Evolutionary conservation across 2,797 vertebrate species (phyloP).

Genomic region (Anas capensis): DNA sequence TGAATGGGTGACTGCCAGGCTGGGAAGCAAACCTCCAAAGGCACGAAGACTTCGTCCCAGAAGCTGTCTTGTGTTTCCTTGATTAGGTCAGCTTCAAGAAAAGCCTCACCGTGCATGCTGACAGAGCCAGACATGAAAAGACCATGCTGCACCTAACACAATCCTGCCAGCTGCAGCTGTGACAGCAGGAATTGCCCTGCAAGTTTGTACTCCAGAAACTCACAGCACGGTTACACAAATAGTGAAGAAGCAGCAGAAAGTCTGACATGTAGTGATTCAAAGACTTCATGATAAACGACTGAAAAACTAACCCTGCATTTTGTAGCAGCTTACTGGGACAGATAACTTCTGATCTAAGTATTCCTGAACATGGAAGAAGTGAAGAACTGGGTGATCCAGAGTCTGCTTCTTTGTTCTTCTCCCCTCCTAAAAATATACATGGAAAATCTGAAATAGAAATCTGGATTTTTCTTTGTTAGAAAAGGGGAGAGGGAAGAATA

Average conservation of each 20-base stretch:
- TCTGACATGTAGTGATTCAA: neutral
- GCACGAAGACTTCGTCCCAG: conserved; percentile 17
- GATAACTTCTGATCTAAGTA: neutral
- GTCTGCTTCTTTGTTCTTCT: neutral
- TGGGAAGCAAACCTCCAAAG: conserved; percentile 22
- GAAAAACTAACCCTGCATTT: neutral
- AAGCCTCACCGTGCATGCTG: neutral
- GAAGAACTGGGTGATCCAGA: neutral
- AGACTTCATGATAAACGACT: neutral
- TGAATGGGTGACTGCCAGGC: conserved; percentile 30
- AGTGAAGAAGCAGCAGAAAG: neutral
- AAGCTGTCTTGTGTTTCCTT: conserved; percentile 35
- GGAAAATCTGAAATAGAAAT: neutral
- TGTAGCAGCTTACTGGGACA: neutral
- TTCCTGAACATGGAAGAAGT: neutral
- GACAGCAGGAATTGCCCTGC: neutral
- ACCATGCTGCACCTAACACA: neutral
- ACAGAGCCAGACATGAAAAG: conserved; percentile 11
- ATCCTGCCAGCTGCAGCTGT: conserved; percentile 38
- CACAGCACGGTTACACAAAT: neutral
- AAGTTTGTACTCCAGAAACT: conserved; percentile 15
- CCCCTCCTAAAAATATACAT: neutral
- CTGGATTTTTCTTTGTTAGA: neutral
- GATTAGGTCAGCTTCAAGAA: conserved; percentile 29
- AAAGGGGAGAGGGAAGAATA: neutral